phyloP scores from a whole-genome alignment of 2,113 vertebrate genomes.

The Gila orcuttii region DNA sequence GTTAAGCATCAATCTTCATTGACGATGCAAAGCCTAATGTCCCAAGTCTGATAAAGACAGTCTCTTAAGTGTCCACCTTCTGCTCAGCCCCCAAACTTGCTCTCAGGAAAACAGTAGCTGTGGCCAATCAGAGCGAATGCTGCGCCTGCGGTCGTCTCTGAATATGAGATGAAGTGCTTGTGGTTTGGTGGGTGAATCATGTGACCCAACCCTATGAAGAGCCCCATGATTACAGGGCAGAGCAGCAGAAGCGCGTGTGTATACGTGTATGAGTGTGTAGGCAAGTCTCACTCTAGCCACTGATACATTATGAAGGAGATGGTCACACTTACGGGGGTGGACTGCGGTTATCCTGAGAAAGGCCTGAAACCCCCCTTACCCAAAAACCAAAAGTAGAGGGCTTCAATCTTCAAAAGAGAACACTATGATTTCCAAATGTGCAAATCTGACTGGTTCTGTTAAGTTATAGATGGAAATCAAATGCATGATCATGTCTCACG shows the following conservation, averaged over 20 bases:
- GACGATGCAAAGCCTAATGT: constrained; percentile 18
- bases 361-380: constrained; percentile 69
- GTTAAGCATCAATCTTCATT: not conserved
- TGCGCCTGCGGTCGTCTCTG: constrained; percentile 66
- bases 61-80: constrained; percentile 66
- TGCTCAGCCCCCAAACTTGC: constrained; percentile 54
- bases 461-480: constrained; percentile 14
- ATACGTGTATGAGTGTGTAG: constrained; percentile 34
- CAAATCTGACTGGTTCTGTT: constrained; percentile 20
- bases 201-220: constrained; percentile 67
- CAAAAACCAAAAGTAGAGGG: constrained; percentile 78
- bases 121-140: constrained; percentile 66
- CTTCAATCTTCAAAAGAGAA: constrained; percentile 74
- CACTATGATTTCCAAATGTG: constrained; percentile 52
- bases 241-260: constrained; percentile 60
- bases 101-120: constrained; percentile 63
- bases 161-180: constrained; percentile 80
- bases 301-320: constrained; percentile 54
- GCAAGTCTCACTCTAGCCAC: constrained; percentile 66
- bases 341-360: constrained; percentile 52
- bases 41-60: constrained; percentile 48
- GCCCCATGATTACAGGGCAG: constrained; percentile 80
- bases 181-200: constrained; percentile 74
- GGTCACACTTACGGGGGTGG: constrained; percentile 52
- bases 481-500: constrained; percentile 1